Evolutionary conservation across 2,113 vertebrate genomes (phyloP).

Genomic region (Pelobates fuscus): DNA sequence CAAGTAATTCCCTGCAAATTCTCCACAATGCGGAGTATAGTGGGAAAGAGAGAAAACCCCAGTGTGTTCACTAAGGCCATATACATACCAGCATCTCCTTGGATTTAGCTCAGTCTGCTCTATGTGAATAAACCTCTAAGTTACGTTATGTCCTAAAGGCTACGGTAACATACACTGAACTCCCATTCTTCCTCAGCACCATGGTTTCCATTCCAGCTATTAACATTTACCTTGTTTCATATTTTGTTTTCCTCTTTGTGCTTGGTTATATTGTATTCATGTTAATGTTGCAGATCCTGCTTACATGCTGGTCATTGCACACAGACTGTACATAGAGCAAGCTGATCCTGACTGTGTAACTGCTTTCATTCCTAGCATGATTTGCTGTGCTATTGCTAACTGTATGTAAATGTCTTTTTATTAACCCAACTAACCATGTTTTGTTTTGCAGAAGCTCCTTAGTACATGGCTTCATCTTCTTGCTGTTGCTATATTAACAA

Average conservation of each 20-base stretch:
- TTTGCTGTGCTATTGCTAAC: constrained; percentile 23
- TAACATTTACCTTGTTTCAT: not conserved
- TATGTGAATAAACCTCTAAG: no score
- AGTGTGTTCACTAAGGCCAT: no score
- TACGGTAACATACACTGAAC: not conserved
- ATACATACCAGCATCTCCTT: no score
- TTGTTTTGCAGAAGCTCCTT: not conserved
- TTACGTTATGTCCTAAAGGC: not conserved
- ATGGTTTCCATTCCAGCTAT: not conserved
- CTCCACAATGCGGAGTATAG: no score
- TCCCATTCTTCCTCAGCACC: not conserved
- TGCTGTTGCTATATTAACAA: no score
- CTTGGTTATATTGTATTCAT: no score
- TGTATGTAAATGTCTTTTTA: not conserved
- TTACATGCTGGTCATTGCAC: no score
- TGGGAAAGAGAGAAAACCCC: no score
- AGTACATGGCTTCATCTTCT: not conserved
- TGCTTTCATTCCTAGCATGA: not conserved
- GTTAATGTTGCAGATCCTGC: no score
- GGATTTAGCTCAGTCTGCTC: no score
- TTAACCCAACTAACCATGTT: constrained; percentile 8
- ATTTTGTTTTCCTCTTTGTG: not conserved
- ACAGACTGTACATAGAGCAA: not conserved
- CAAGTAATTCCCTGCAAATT: no score
- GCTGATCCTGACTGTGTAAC: constrained; percentile 39